These are phyloP conservation scores for Pristionchus mayeri DNA, from an alignment of 2,888 invertebrate genomes.

Conservation along the genomic window DNA sequence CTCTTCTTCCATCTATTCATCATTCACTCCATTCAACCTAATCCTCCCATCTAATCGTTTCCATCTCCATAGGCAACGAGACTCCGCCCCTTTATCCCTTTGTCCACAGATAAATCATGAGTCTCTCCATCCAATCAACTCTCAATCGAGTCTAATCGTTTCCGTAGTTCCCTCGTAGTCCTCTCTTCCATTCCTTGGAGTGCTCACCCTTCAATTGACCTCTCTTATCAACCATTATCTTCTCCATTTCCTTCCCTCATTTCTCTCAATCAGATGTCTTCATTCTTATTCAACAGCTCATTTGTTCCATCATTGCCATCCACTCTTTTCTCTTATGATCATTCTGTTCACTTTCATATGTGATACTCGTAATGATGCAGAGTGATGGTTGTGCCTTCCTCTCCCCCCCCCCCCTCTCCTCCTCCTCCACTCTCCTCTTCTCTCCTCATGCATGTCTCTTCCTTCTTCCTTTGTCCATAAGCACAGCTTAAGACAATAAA, in stretches of 20 bases:
- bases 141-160: not conserved
- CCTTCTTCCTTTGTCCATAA: slow-evolving; percentile 23
- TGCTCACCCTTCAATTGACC: not conserved
- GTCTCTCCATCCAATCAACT: not conserved
- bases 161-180: not conserved
- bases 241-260: not conserved
- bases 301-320: not conserved
- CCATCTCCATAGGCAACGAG: not conserved
- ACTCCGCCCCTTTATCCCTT: not conserved
- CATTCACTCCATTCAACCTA: not conserved
- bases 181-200: not conserved
- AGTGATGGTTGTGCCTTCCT: not conserved
- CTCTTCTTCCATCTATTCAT: slow-evolving; percentile 11
- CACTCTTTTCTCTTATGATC: too few species aligned
- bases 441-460: slow-evolving; percentile 17
- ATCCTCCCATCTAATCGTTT: not conserved
- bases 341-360: too few species aligned
- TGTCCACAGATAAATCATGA: not conserved
- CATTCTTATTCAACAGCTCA: not conserved
- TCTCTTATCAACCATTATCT: not conserved
- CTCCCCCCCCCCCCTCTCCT: not conserved
- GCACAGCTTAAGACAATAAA: slow-evolving; percentile 34
- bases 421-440: slow-evolving; percentile 16
- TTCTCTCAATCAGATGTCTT: not conserved
- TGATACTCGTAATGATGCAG: too few species aligned